These are phyloP conservation scores for Gastrophysa polygoni DNA, from an alignment of 2,888 invertebrate genomes.

Conservation along the genomic window DNA sequence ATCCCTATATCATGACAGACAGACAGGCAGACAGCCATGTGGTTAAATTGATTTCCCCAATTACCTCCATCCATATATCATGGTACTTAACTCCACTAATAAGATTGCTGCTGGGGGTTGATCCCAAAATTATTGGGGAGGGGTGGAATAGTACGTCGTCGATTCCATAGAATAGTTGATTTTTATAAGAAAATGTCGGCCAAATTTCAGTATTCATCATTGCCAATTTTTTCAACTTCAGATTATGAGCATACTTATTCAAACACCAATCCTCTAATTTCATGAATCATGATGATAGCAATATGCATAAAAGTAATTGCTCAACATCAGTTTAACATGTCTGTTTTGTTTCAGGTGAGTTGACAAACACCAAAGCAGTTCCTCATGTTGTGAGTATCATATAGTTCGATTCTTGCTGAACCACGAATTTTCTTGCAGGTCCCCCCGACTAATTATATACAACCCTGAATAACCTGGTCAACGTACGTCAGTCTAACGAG, in stretches of 20 bases:
- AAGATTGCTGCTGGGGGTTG: slow-evolving; percentile 13
- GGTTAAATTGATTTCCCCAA: slow-evolving; percentile 30
- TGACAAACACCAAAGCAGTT: too few species aligned
- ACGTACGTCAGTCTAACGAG: not conserved
- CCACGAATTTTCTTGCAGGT: too few species aligned
- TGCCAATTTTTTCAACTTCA: too few species aligned
- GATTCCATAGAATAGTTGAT: not conserved
- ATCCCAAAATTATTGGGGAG: not conserved
- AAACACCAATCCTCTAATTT: too few species aligned
- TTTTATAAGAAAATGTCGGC: not conserved
- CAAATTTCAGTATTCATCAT: too few species aligned
- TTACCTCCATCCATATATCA: slow-evolving; percentile 25
- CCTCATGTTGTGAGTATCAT: too few species aligned
- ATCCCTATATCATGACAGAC: slow-evolving; percentile 22
- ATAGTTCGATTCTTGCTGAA: too few species aligned
- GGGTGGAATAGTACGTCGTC: not conserved
- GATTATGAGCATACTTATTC: too few species aligned
- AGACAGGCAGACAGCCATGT: slow-evolving; percentile 18
- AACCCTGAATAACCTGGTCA: not conserved
- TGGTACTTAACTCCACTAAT: slow-evolving; percentile 21
- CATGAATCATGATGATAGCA: too few species aligned
- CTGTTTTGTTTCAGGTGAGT: too few species aligned
- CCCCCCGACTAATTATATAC: not conserved
- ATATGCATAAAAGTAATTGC: too few species aligned
- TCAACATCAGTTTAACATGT: too few species aligned